phyloP scores from a whole-genome alignment of 2,797 vertebrate genomes.

The Coccyzus lansbergi region DNA sequence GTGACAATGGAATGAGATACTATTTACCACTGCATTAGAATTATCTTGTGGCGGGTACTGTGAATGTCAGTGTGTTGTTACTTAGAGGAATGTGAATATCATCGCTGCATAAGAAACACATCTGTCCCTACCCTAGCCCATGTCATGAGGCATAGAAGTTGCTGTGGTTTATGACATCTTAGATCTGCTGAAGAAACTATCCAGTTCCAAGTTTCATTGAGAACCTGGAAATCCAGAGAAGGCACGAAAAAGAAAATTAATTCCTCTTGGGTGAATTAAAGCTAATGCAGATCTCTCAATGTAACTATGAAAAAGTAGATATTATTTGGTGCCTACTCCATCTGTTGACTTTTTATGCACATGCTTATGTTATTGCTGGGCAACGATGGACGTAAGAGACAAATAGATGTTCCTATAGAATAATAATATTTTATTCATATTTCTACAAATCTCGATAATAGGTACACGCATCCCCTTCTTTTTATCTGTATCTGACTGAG shows the following conservation, averaged over 20 bases:
- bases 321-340: neutral
- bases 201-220: neutral
- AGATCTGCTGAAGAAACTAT: neutral
- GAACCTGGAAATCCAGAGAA: neutral
- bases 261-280: neutral
- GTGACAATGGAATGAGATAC: neutral
- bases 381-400: neutral
- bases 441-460: neutral
- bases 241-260: fast-evolving
- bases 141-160: fast-evolving
- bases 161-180: fast-evolving
- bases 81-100: neutral
- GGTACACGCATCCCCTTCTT: neutral
- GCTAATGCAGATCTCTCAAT: neutral
- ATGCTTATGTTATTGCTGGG: neutral
- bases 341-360: neutral
- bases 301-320: neutral
- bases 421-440: neutral
- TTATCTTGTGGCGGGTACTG: neutral
- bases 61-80: fast-evolving
- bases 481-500: neutral
- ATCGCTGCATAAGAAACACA: neutral
- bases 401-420: neutral
- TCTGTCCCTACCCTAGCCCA: neutral
- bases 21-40: neutral